These are phyloP conservation scores for Epirrhoe tristata DNA, from an alignment of 2,888 invertebrate species.

Conservation along the genomic window DNA sequence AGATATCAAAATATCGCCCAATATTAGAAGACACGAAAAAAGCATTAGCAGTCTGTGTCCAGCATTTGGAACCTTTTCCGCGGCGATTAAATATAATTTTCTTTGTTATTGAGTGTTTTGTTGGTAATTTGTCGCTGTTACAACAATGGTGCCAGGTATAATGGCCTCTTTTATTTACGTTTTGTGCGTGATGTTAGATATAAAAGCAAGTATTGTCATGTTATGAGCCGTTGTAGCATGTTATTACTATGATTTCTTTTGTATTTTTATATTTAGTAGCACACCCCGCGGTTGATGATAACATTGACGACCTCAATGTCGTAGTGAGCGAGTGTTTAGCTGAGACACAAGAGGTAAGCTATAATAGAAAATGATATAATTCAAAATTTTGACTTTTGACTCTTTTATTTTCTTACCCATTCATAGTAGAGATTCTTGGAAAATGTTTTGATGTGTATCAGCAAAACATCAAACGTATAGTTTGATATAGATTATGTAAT, in stretches of 20 bases:
- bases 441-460: not conserved
- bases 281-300: not conserved
- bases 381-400: too few species aligned
- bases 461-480: conserved; percentile 19
- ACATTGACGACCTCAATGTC: too few species aligned
- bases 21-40: conserved; percentile 25
- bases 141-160: conserved; percentile 22
- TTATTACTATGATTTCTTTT: not conserved
- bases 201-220: not conserved
- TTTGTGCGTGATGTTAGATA: conserved; percentile 15
- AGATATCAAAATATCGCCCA: conserved; percentile 16
- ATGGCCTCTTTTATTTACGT: conserved; percentile 12
- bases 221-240: not conserved
- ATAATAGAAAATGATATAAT: too few species aligned
- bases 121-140: conserved; percentile 27
- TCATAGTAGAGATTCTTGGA: too few species aligned
- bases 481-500: conserved; percentile 20
- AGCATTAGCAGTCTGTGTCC: conserved; percentile 17
- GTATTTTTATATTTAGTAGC: not conserved
- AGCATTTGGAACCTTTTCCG: conserved; percentile 35
- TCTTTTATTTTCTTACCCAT: too few species aligned
- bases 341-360: too few species aligned
- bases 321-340: too few species aligned
- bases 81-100: conserved; percentile 36
- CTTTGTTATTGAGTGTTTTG: conserved; percentile 22